Conservation (phyloP, 2,797 vertebrate genomes). For the Alcedo atthis region DNA sequence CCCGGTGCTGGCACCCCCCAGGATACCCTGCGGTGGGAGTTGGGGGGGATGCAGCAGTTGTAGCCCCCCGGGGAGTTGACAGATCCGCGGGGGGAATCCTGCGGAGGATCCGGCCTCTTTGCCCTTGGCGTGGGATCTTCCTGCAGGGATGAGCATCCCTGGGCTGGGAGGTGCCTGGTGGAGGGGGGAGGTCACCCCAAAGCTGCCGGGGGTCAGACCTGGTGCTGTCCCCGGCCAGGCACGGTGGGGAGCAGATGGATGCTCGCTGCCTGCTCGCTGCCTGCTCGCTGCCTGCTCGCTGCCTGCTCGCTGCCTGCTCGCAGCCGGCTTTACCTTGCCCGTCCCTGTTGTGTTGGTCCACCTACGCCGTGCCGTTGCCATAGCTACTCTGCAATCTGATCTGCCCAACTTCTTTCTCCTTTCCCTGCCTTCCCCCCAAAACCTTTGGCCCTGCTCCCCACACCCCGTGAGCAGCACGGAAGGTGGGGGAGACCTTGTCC, state of each 20-base stretch:
- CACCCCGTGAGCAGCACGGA: rapidly evolving
- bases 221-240: background rate
- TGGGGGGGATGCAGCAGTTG: background rate
- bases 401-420: constrained; percentile 36
- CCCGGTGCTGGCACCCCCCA: rapidly evolving
- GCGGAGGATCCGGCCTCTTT: rapidly evolving
- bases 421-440: background rate
- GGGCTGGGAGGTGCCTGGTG: background rate
- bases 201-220: background rate
- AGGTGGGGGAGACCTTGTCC: background rate
- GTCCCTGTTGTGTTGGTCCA: constrained; percentile 27
- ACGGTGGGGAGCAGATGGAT: background rate
- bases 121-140: rapidly evolving
- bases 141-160: background rate
- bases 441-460: background rate
- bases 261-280: background rate
- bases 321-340: background rate
- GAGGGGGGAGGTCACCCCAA: background rate
- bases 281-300: background rate
- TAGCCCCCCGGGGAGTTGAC: background rate
- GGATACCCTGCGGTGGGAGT: background rate
- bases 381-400: constrained; percentile 43
- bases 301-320: too few species aligned
- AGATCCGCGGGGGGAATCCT: background rate
- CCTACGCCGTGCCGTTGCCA: constrained; percentile 49